These are phyloP conservation scores for Pachydiplax longipennis DNA, from an alignment of 2,888 invertebrate species.

Conservation along the genomic window DNA sequence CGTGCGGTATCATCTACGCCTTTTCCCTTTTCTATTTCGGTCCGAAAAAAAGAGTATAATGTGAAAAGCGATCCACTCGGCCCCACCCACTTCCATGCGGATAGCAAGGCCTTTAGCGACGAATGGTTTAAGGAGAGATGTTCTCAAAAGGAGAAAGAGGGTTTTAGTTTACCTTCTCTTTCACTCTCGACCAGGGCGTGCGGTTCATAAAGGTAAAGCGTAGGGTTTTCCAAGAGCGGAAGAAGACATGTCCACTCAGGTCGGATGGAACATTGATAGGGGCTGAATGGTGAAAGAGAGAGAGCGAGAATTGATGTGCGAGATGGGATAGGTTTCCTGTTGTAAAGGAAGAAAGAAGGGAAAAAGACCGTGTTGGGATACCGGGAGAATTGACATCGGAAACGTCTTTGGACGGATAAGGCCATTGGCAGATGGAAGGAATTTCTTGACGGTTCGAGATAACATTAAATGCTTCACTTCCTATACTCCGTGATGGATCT, in stretches of 20 bases:
- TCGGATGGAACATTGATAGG: conserved; percentile 5
- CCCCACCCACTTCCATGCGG: not conserved
- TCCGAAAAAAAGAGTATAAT: too few species aligned
- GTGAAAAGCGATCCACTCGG: not conserved
- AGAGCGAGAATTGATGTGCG: not conserved
- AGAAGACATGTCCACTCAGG: conserved; percentile 30
- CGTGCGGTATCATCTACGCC: too few species aligned
- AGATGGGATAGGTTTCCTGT: conserved; percentile 1
- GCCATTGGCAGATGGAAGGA: conserved; percentile 21
- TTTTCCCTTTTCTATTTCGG: too few species aligned
- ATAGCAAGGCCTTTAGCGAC: not conserved
- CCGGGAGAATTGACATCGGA: not conserved
- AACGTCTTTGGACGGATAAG: conserved; percentile 23
- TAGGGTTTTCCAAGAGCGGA: not conserved
- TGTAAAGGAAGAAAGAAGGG: not conserved
- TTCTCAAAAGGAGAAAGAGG: not conserved
- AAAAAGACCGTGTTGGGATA: not conserved
- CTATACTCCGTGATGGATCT: not conserved
- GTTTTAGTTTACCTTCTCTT: not conserved
- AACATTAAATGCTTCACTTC: conserved; percentile 23
- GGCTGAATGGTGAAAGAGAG: not conserved
- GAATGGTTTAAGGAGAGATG: not conserved
- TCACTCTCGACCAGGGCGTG: not conserved
- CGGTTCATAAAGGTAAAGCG: not conserved
- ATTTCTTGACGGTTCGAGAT: not conserved